These are phyloP conservation scores for Steinernema hermaphroditum DNA, from an alignment of 2,888 invertebrate genomes.

Conservation along the genomic window DNA sequence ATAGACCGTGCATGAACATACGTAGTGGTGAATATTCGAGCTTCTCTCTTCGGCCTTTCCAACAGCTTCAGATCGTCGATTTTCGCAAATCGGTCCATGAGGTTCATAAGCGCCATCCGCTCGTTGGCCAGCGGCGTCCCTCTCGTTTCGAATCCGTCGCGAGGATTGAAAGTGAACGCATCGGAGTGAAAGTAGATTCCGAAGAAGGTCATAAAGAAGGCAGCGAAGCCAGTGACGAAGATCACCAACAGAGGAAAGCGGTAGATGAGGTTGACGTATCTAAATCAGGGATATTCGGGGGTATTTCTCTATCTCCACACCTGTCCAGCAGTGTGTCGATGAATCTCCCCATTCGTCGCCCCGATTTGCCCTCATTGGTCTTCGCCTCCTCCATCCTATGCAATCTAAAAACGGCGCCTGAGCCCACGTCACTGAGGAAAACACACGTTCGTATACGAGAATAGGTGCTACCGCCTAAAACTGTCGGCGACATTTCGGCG, in stretches of 20 bases:
- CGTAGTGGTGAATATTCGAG: not conserved
- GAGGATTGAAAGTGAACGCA: slow-evolving; percentile 18
- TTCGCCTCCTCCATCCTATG: not conserved
- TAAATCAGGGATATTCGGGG: not conserved
- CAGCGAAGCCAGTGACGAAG: not conserved
- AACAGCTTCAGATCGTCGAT: not conserved
- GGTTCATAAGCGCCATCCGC: slow-evolving; percentile 36
- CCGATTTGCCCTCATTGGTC: not conserved
- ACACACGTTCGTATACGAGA: slow-evolving; percentile 29
- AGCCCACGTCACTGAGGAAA: not conserved
- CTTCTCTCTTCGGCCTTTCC: not conserved
- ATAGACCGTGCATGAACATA: too few relatives aligned
- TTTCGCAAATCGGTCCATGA: slow-evolving; percentile 19
- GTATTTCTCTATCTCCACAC: too few relatives aligned
- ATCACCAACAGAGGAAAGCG: not conserved
- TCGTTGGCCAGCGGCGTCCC: slow-evolving; percentile 38
- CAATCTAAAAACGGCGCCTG: not conserved
- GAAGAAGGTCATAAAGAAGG: not conserved
- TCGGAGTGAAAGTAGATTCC: slow-evolving; percentile 11
- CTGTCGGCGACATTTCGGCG: slow-evolving; percentile 26
- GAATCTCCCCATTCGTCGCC: too few relatives aligned
- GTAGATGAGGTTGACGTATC: slow-evolving; percentile 12
- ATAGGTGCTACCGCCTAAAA: slow-evolving; percentile 9
- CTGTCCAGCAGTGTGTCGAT: too few relatives aligned
- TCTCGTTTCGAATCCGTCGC: slow-evolving; percentile 42